A percentile compares a stretch with the other conserved stretches of the same genome.
Evolutionary conservation across 2,888 invertebrate species (phyloP).

Genomic region (Eupeodes luniger): DNA sequence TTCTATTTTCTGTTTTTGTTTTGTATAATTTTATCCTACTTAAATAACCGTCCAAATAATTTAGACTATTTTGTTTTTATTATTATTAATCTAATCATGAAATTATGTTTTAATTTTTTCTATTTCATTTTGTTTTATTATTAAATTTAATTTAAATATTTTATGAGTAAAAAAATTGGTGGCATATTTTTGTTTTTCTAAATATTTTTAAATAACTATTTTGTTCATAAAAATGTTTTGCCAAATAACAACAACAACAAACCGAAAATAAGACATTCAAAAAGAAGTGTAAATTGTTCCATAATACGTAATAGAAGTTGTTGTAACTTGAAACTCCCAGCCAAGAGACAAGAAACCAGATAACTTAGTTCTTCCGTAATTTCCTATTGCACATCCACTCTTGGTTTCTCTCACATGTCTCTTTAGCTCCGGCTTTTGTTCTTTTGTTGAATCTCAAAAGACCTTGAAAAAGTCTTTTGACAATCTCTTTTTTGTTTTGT

Average conservation of each 20-base stretch:
- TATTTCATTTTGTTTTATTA: background rate
- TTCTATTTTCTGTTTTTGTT: slow-evolving; percentile 21
- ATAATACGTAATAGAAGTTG: slow-evolving; percentile 26
- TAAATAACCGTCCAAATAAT: slow-evolving; percentile 42
- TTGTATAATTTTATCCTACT: slow-evolving; percentile 62
- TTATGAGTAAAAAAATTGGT: slow-evolving; percentile 58
- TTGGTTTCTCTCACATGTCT: background rate
- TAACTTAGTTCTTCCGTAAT: background rate
- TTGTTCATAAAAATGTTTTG: slow-evolving; percentile 19
- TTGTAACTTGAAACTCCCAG: background rate
- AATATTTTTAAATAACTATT: background rate
- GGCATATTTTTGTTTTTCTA: slow-evolving; percentile 30
- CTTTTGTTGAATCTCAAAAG: background rate
- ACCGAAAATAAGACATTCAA: slow-evolving; percentile 25
- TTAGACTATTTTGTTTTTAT: slow-evolving; percentile 3
- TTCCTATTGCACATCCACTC: background rate
- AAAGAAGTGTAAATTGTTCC: slow-evolving; percentile 50
- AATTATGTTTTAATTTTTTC: slow-evolving; percentile 9
- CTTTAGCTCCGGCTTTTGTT: background rate
- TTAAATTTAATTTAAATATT: slow-evolving; percentile 10
- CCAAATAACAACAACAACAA: slow-evolving; percentile 1
- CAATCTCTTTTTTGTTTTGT: background rate
- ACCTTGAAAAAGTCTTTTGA: background rate
- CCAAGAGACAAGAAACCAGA: background rate
- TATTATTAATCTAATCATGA: slow-evolving; percentile 31